Percentiles rank a stretch among this genome's conserved stretches.
These are phyloP conservation scores for Dynastes hyllus DNA, from an alignment of 2,888 invertebrate genomes.

Conservation along the genomic window DNA sequence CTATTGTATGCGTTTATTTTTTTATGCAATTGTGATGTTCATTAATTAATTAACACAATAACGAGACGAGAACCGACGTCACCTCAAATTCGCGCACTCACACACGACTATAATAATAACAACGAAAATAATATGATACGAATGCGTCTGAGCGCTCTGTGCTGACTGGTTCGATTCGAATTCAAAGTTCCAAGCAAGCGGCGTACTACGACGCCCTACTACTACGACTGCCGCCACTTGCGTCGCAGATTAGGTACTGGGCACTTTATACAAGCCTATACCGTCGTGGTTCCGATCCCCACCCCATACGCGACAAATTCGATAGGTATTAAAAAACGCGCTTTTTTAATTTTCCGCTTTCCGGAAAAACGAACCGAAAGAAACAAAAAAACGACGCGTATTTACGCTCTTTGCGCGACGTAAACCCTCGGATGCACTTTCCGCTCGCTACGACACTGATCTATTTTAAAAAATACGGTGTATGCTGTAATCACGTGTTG, in stretches of 20 bases:
- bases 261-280: neutral
- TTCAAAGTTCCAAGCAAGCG: constrained; percentile 33
- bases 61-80: neutral
- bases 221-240: constrained; percentile 53
- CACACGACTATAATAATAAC: constrained; percentile 54
- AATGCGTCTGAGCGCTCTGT: constrained; percentile 47
- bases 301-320: constrained; percentile 11
- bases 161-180: constrained; percentile 41
- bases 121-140: neutral
- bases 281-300: constrained; percentile 3
- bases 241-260: constrained; percentile 53
- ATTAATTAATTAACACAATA: constrained; percentile 49
- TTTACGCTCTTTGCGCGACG: neutral
- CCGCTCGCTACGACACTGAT: constrained; percentile 30
- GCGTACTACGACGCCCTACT: constrained; percentile 54
- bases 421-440: constrained; percentile 29
- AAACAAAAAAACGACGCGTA: neutral
- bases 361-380: neutral
- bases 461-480: constrained; percentile 28
- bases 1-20: constrained; percentile 65
- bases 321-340: constrained; percentile 1
- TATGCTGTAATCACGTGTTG: constrained; percentile 53
- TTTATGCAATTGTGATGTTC: constrained; percentile 57
- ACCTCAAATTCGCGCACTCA: constrained; percentile 40
- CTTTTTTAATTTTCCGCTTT: neutral